Conservation (phyloP, 2,888 invertebrate species). For the Pseudeuparius sepicola region DNA sequence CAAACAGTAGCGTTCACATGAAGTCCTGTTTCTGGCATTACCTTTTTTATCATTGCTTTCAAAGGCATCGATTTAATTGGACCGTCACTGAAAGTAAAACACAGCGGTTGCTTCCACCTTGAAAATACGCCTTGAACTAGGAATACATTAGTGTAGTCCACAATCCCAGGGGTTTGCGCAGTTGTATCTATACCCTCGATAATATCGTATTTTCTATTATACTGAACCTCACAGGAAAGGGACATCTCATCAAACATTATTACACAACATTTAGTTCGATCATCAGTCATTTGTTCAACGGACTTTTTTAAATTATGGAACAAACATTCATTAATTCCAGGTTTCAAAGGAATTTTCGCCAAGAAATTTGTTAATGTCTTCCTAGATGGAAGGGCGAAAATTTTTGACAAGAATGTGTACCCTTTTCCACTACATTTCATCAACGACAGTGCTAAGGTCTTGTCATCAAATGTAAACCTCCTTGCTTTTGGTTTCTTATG, state of each 20-base stretch:
- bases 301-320: conserved; percentile 6
- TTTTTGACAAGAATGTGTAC: conserved; percentile 8
- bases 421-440: conserved; percentile 11
- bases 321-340: conserved; percentile 9
- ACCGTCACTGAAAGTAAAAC: conserved; percentile 12
- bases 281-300: conserved; percentile 2
- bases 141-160: conserved; percentile 8
- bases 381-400: conserved; percentile 2
- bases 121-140: conserved; percentile 10
- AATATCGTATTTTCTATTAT: conserved; percentile 4
- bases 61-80: conserved; percentile 6
- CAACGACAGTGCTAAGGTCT: conserved; percentile 2
- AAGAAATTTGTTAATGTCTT: conserved; percentile 8
- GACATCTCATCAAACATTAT: conserved; percentile 12
- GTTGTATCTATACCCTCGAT: conserved; percentile 7
- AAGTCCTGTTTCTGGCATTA: conserved; percentile 18
- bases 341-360: conserved; percentile 4
- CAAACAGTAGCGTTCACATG: conserved; percentile 19
- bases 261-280: neutral
- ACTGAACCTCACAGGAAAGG: conserved; percentile 4
- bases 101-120: conserved; percentile 11
- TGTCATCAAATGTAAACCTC: conserved; percentile 8
- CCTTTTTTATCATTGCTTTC: conserved; percentile 8
- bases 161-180: conserved; percentile 7
- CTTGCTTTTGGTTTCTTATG: conserved; percentile 2